Conservation (phyloP, 2,113 vertebrate genomes). For the Ceyx margarethae region DNA sequence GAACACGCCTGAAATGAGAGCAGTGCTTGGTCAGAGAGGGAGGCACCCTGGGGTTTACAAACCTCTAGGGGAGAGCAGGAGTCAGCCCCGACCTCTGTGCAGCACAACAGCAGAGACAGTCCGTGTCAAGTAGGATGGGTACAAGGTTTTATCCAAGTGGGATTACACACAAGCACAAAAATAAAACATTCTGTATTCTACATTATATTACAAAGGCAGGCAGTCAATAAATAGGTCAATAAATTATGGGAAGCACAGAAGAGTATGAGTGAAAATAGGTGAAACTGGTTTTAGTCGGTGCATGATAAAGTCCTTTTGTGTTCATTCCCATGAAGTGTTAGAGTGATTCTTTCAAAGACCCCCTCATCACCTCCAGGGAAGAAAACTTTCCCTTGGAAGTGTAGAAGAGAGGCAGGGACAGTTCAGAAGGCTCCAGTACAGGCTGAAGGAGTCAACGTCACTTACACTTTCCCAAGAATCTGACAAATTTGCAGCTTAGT, state of each 20-base stretch:
- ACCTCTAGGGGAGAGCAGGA: background rate
- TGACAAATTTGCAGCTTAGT: slow-evolving; percentile 68
- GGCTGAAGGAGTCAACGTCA: slow-evolving; percentile 46
- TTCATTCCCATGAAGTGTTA: slow-evolving; percentile 21
- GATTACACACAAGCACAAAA: slow-evolving; percentile 71
- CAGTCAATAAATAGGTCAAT: slow-evolving; percentile 82
- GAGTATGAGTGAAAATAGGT: slow-evolving; percentile 32
- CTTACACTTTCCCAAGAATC: slow-evolving; percentile 70
- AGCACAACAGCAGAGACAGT: background rate
- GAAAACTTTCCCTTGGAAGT: slow-evolving; percentile 66
- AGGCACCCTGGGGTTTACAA: background rate
- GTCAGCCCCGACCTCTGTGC: background rate
- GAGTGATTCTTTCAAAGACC: slow-evolving; percentile 40
- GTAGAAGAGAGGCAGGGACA: slow-evolving; percentile 4
- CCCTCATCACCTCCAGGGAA: slow-evolving; percentile 48
- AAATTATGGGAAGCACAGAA: slow-evolving; percentile 74
- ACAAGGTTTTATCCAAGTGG: slow-evolving; percentile 45
- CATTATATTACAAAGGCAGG: slow-evolving; percentile 79
- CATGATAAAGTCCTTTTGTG: background rate
- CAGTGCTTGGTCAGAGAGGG: background rate
- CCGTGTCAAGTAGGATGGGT: background rate
- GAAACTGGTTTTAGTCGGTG: background rate
- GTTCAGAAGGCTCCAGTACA: background rate
- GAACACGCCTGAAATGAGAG: background rate
- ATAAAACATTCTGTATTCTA: slow-evolving; percentile 80